phyloP scores from a whole-genome alignment of 2,888 invertebrate genomes.

The Hyppa rectilinea region DNA sequence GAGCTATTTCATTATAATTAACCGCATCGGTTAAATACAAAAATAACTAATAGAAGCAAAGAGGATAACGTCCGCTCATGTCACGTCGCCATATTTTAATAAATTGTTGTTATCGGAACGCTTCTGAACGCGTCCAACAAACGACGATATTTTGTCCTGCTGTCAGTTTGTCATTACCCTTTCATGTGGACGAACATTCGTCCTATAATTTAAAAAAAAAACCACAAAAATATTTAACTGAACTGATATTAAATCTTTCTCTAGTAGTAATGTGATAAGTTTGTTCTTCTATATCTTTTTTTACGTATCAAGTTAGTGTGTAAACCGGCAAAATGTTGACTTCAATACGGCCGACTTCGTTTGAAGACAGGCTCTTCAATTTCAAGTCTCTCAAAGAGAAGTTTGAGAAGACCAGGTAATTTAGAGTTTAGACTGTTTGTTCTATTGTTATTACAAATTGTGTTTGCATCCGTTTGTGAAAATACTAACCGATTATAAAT shows the following conservation, averaged over 20 bases:
- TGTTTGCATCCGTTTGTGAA: not conserved
- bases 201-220: constrained; percentile 11
- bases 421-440: not conserved
- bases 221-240: not conserved
- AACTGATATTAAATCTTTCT: constrained; percentile 9
- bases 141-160: constrained; percentile 17
- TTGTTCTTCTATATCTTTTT: constrained; percentile 2
- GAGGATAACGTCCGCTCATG: constrained; percentile 54
- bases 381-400: constrained; percentile 85
- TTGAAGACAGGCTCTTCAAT: constrained; percentile 82
- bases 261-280: constrained; percentile 45
- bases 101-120: constrained; percentile 55
- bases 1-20: constrained; percentile 34
- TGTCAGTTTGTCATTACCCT: constrained; percentile 42
- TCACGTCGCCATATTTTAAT: constrained; percentile 37
- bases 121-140: constrained; percentile 28
- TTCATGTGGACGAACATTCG: constrained; percentile 29
- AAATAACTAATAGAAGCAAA: constrained; percentile 33
- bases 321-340: constrained; percentile 76
- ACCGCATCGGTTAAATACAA: constrained; percentile 33
- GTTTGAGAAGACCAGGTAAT: constrained; percentile 85
- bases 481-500: not conserved
- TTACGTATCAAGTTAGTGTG: constrained; percentile 50
- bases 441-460: not conserved
- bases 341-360: constrained; percentile 76